Conservation (phyloP, 2,888 invertebrate genomes). For the Pyrrhia umbra region DNA sequence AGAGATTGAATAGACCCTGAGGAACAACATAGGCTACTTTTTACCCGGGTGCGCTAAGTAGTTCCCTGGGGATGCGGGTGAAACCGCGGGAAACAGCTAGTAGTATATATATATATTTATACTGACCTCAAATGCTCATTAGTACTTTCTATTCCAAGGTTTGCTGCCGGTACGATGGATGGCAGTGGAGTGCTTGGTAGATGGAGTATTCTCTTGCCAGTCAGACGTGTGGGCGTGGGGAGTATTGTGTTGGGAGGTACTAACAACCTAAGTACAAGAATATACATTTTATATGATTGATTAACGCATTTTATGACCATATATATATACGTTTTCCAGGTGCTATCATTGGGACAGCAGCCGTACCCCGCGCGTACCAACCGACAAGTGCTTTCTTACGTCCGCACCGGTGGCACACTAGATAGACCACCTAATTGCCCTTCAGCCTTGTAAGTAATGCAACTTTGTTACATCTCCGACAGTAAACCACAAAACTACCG, state of each 20-base stretch:
- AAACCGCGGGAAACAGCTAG: no score
- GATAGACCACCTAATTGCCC: slow-evolving; percentile 96
- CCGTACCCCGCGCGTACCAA: slow-evolving; percentile 98
- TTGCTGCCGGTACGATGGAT: slow-evolving; percentile 99
- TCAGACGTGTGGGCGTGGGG: slow-evolving; percentile 99
- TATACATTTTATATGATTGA: neutral
- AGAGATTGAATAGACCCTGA: no score
- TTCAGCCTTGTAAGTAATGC: slow-evolving; percentile 91
- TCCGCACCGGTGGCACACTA: slow-evolving; percentile 96
- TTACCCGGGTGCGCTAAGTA: no score
- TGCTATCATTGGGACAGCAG: slow-evolving; percentile 98
- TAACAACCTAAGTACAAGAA: slow-evolving; percentile 11
- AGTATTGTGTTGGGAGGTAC: slow-evolving; percentile 97
- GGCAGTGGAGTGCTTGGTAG: slow-evolving; percentile 98
- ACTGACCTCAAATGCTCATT: neutral
- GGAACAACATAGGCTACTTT: no score
- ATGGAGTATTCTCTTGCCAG: slow-evolving; percentile 98
- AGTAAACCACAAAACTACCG: no score
- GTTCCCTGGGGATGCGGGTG: no score
- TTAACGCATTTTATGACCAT: no score
- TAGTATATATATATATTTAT: neutral
- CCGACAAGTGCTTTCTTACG: slow-evolving; percentile 97
- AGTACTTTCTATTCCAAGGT: slow-evolving; percentile 86
- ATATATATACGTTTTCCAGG: slow-evolving; percentile 75
- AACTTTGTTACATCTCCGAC: no score